Evolutionary conservation across 2,113 vertebrate genomes (phyloP), one percentile per base, ranked within the genome.

Genomic region (Hippoglossus stenolepis): DNA sequence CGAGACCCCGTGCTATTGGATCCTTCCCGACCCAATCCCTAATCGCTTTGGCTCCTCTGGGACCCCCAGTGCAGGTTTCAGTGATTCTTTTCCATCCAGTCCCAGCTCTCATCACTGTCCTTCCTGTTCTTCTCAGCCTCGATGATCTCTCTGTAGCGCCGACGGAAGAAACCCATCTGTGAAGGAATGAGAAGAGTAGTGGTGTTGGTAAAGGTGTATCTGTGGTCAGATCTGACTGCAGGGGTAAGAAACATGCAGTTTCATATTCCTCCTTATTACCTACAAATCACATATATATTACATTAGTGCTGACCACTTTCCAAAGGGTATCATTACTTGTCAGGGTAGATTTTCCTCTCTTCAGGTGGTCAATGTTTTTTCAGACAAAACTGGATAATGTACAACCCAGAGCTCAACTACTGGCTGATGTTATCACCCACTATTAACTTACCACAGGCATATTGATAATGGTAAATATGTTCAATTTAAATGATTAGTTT

Each of bases 111-210:
- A 87, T 98, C 96, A 8, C 96, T 98, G 91, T 98, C 97, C 88
- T 99, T 97, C 83, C 97, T 95, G 94, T 95, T 98, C 92, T 97
- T 98, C 83, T 99, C 97, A 0, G 98, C 97, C 81, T 99, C 97
- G 3, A 99, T 98, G 65, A 99, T 98, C 89, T 99, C 97, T 92
- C 97, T 96, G 94, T 99, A 99, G 83, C 93, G 96, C 85, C 98
- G 95, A 67, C 97, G 97, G 88, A 99, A 99, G 95, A 99, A 99
- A 75, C 98, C 98, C 97, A 99, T 95, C 98, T 99, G 94, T 77
- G 88, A 91, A 83, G 84, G 38, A 87, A 60, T 6, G 43, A 80
- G 69, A 87, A 21, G 21, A 24, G 11, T 13, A 6, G 31, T 35
- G 65, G 3, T 15, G 12, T 85, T 56, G 54, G 58, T 71, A 2